phyloP scores from a whole-genome alignment of 1,140 invertebrate genomes.

The Leptopilina boulardi region DNA sequence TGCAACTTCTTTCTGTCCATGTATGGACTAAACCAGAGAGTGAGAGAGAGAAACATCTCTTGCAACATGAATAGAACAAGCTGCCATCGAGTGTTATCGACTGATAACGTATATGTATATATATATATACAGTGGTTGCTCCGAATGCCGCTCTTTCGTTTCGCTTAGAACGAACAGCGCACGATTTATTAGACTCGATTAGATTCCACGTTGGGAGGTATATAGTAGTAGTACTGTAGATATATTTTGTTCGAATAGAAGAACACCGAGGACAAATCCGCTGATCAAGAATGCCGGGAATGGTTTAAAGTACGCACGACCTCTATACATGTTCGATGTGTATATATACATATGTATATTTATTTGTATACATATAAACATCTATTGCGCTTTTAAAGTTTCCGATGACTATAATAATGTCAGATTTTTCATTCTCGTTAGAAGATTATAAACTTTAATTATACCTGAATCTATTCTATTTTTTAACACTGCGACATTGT shows the following conservation, averaged over 20 bases:
- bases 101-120: not conserved
- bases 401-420: too few species aligned
- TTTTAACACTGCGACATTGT: too few species aligned
- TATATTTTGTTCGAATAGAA: not conserved
- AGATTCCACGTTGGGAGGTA: conserved; percentile 1
- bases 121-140: not conserved
- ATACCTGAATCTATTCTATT: too few species aligned
- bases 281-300: conserved; percentile 50
- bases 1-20: not conserved
- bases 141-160: conserved; percentile 27
- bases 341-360: conserved; percentile 23
- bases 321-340: conserved; percentile 34
- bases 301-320: conserved; percentile 32
- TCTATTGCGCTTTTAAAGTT: too few species aligned
- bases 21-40: not conserved
- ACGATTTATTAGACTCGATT: conserved; percentile 29
- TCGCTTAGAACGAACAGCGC: conserved; percentile 36
- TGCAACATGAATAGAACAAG: conserved; percentile 18
- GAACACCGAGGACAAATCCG: conserved; percentile 45
- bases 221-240: not conserved
- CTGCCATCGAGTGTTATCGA: conserved; percentile 24
- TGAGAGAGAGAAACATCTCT: conserved; percentile 21
- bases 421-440: too few species aligned
- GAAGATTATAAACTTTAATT: too few species aligned
- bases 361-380: conserved; percentile 35